Conservation (phyloP, 2,113 vertebrate species). For the Salvator merianae region DNA sequence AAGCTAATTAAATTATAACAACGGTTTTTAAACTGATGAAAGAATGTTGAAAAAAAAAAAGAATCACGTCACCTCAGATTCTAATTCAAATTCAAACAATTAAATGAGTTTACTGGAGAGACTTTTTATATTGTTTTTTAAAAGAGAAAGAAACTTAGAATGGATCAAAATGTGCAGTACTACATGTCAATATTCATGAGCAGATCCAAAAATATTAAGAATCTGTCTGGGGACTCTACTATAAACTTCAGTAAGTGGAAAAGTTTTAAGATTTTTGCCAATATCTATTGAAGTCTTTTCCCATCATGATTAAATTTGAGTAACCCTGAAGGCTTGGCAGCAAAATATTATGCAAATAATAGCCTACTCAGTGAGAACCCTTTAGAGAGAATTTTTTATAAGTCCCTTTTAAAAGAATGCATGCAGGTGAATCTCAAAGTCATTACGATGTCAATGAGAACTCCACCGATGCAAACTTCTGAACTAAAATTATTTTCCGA, state of each 20-base stretch:
- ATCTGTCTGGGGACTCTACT: constrained; percentile 10
- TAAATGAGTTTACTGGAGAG: background rate
- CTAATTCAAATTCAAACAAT: background rate
- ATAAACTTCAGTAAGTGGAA: constrained; percentile 13
- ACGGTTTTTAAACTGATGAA: background rate
- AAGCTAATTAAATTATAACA: background rate
- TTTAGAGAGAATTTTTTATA: background rate
- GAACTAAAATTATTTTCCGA: background rate
- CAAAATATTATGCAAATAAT: constrained; percentile 29
- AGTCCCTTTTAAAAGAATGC: constrained; percentile 29
- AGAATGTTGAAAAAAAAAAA: background rate
- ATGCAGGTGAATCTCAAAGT: constrained; percentile 12
- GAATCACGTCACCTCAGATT: background rate
- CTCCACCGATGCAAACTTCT: background rate
- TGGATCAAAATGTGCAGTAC: background rate
- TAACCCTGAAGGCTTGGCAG: background rate
- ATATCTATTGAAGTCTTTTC: background rate
- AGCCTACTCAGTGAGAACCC: constrained; percentile 15
- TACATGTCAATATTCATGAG: background rate
- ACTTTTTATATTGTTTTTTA: background rate
- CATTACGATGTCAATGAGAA: background rate
- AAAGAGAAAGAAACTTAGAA: background rate
- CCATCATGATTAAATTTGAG: background rate
- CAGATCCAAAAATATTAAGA: constrained; percentile 3
- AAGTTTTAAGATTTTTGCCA: background rate